These are phyloP conservation scores for Diploptera punctata DNA, from an alignment of 2,888 invertebrate genomes.

Conservation along the genomic window DNA sequence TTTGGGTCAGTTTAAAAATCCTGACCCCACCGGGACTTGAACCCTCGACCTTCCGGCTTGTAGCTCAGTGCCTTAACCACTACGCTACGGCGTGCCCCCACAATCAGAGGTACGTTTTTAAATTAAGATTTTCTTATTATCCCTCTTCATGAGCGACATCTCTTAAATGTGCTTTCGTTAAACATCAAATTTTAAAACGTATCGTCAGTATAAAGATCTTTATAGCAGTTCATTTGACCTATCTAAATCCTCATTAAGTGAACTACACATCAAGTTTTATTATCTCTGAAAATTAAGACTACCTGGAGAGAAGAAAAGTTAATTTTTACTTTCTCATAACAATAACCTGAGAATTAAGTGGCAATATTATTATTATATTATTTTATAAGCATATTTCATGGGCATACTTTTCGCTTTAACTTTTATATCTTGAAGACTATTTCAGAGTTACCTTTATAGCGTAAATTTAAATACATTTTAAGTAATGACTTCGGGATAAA, in stretches of 20 bases:
- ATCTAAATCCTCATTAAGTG: background rate
- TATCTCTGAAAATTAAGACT: background rate
- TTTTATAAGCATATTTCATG: conserved; percentile 6
- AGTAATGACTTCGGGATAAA: conserved; percentile 1
- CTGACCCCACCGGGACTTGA: too few relatives aligned
- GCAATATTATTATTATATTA: background rate
- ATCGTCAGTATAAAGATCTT: too few relatives aligned
- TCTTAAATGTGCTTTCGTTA: too few relatives aligned
- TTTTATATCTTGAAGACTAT: background rate
- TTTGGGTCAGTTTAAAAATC: too few relatives aligned
- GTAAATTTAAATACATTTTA: conserved; percentile 4
- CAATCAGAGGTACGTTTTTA: too few relatives aligned
- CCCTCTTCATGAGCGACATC: too few relatives aligned
- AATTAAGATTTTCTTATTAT: too few relatives aligned
- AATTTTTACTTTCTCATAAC: background rate
- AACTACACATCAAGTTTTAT: background rate
- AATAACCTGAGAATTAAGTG: conserved; percentile 16
- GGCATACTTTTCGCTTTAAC: background rate
- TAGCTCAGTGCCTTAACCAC: too few relatives aligned
- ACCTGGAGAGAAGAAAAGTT: background rate
- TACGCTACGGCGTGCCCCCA: too few relatives aligned
- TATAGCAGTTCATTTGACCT: background rate
- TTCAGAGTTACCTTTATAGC: background rate
- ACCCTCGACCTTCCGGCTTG: too few relatives aligned
- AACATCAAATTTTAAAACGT: too few relatives aligned